These are phyloP conservation scores for Apis florea DNA, from an alignment of 1,140 invertebrate genomes.

Conservation along the genomic window DNA sequence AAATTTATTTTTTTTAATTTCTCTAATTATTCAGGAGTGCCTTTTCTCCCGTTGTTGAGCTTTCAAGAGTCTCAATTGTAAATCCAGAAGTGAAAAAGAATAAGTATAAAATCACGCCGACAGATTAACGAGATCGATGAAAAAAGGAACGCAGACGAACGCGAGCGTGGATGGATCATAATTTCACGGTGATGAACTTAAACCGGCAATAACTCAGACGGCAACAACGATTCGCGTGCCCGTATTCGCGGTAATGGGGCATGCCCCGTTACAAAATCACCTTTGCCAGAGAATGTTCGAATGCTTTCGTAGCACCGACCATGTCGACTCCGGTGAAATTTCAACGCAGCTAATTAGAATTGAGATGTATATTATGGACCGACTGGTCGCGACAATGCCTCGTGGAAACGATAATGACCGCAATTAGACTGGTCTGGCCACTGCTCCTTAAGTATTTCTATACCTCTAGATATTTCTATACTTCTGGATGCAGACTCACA, in stretches of 20 bases:
- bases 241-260: not conserved
- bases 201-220: not conserved
- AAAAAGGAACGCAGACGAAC: not conserved
- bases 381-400: conserved; percentile 11
- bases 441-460: not conserved
- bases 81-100: not conserved
- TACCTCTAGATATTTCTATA: not conserved
- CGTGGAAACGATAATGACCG: conserved; percentile 6
- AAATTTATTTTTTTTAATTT: too few species aligned
- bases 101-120: not conserved
- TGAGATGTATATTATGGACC: not conserved
- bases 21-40: too few species aligned
- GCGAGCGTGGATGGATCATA: not conserved
- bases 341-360: conserved; percentile 31
- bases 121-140: not conserved
- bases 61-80: too few species aligned
- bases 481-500: not conserved
- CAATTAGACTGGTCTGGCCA: conserved; percentile 9
- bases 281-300: not conserved
- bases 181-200: conserved; percentile 4
- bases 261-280: not conserved
- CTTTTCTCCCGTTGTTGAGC: too few species aligned
- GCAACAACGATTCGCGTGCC: not conserved
- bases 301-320: conserved; percentile 18
- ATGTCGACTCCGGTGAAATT: conserved; percentile 23